phyloP scores from a whole-genome alignment of 2,888 invertebrate genomes.

The Drepana falcataria region DNA sequence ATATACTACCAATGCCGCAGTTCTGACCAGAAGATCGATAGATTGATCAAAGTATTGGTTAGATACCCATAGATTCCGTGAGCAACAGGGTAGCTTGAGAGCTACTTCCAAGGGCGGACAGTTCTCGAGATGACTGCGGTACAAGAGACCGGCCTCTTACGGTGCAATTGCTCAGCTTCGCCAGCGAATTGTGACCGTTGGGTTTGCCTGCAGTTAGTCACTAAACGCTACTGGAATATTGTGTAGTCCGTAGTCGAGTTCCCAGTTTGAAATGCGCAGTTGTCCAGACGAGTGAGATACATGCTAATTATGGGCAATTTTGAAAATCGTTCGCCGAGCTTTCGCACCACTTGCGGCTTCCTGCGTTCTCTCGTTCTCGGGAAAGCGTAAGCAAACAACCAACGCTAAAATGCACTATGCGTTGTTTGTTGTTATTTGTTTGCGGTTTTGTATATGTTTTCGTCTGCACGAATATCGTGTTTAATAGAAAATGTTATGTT shows the following conservation, averaged over 20 bases:
- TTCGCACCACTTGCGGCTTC: slow-evolving; percentile 67
- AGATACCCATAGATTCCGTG: neutral
- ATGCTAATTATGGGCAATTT: slow-evolving; percentile 77
- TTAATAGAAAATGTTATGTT: slow-evolving; percentile 12
- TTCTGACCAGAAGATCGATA: neutral
- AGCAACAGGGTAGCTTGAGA: neutral
- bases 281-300: slow-evolving; percentile 68
- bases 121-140: slow-evolving; percentile 32
- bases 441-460: slow-evolving; percentile 19
- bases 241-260: slow-evolving; percentile 67
- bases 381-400: slow-evolving; percentile 46
- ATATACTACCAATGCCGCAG: too few relatives aligned
- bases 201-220: slow-evolving; percentile 68
- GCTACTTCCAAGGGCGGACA: neutral
- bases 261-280: slow-evolving; percentile 66
- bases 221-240: slow-evolving; percentile 77
- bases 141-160: slow-evolving; percentile 56
- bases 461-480: slow-evolving; percentile 10
- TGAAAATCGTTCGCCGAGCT: slow-evolving; percentile 75
- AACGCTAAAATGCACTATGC: slow-evolving; percentile 21
- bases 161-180: slow-evolving; percentile 70
- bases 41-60: slow-evolving; percentile 1
- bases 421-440: slow-evolving; percentile 19
- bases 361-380: slow-evolving; percentile 54
- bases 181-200: slow-evolving; percentile 74